A percentile compares a stretch with the other conserved stretches of the same genome.
These are phyloP conservation scores for Drosophila nigrodunni DNA, from an alignment of 1,140 invertebrate genomes.

Conservation along the genomic window DNA sequence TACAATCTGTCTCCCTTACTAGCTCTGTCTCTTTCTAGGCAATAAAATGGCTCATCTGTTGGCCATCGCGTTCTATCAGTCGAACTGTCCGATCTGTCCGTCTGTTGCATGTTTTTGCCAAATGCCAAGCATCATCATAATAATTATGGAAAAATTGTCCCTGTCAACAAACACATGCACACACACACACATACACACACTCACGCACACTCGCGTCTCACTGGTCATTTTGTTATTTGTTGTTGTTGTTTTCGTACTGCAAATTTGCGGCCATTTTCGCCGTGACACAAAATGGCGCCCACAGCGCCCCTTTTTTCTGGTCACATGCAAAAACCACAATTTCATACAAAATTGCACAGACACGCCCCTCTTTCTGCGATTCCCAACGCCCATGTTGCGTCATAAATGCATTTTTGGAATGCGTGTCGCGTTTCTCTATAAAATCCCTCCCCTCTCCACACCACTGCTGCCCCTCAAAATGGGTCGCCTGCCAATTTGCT, in stretches of 20 bases:
- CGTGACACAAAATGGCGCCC: conserved; percentile 63
- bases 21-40: conserved; percentile 28
- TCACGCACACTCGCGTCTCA: neutral
- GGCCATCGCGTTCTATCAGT: conserved; percentile 36
- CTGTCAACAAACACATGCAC: conserved; percentile 58
- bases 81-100: neutral
- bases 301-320: conserved; percentile 8
- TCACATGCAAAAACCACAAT: conserved; percentile 68
- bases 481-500: conserved; percentile 64
- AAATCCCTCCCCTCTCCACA: neutral
- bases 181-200: conserved; percentile 19
- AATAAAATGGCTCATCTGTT: conserved; percentile 78
- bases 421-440: conserved; percentile 67
- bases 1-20: neutral
- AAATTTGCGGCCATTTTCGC: conserved; percentile 58
- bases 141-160: conserved; percentile 81
- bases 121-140: conserved; percentile 82
- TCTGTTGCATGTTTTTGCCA: conserved; percentile 73
- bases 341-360: conserved; percentile 67
- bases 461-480: neutral
- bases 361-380: neutral
- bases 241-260: conserved; percentile 20
- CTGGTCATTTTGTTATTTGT: conserved; percentile 15
- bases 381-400: neutral
- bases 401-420: conserved; percentile 76